Percentiles rank a stretch among this genome's conserved stretches.
Evolutionary conservation across 2,113 vertebrate genomes (phyloP).

Genomic region (Perognathus longimembris): DNA sequence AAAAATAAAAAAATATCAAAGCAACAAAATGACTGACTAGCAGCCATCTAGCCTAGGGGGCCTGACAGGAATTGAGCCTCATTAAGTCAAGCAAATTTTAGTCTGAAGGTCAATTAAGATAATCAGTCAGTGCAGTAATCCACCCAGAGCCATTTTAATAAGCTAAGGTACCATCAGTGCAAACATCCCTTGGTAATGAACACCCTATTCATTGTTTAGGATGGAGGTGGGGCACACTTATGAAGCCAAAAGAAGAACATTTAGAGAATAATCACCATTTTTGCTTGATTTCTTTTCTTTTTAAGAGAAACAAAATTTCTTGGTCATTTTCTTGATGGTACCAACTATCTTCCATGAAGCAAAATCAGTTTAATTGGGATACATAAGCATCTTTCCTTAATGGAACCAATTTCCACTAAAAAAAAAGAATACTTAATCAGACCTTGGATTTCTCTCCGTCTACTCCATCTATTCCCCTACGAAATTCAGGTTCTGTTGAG

Average conservation of each 20-base stretch:
- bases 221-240: not conserved
- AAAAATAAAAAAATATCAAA: conserved; percentile 72
- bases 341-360: conserved; percentile 49
- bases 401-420: conserved; percentile 42
- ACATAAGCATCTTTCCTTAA: conserved; percentile 40
- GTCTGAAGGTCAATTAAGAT: conserved; percentile 74
- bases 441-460: not conserved
- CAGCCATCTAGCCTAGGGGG: conserved; percentile 64
- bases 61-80: conserved; percentile 67
- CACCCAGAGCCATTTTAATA: conserved; percentile 65
- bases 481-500: not conserved
- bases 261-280: not conserved
- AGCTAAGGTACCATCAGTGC: conserved; percentile 50
- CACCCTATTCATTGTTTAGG: not conserved
- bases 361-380: conserved; percentile 73
- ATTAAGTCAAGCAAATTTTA: conserved; percentile 80
- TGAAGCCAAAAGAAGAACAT: conserved; percentile 12
- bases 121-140: conserved; percentile 73
- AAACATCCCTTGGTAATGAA: conserved; percentile 14
- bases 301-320: conserved; percentile 61
- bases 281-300: conserved; percentile 38
- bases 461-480: not conserved
- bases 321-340: conserved; percentile 18
- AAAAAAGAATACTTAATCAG: not conserved
- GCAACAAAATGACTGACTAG: conserved; percentile 51